These are phyloP conservation scores for Pseudorasbora parva DNA, from an alignment of 2,113 vertebrate genomes.

Conservation along the genomic window DNA sequence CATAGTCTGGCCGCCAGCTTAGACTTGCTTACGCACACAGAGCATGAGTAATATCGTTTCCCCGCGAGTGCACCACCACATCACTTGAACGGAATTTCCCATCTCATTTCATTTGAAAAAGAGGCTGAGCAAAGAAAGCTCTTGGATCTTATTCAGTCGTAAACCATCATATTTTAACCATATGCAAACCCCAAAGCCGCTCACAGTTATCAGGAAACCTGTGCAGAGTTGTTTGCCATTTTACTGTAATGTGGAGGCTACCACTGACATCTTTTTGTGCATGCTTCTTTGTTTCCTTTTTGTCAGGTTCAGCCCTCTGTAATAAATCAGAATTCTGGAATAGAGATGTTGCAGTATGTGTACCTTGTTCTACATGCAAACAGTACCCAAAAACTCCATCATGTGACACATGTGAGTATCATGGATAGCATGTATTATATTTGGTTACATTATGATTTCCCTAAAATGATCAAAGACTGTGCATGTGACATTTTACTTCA, in stretches of 20 bases:
- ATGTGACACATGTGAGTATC: slow-evolving; percentile 81
- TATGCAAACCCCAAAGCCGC: background rate
- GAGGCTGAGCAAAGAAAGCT: slow-evolving; percentile 9
- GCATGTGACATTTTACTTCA: too few species aligned
- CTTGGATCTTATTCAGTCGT: slow-evolving; percentile 20
- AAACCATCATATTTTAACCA: background rate
- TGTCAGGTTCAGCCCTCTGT: slow-evolving; percentile 67
- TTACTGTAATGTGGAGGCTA: background rate
- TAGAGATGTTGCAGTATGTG: slow-evolving; percentile 68
- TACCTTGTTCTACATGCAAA: slow-evolving; percentile 73
- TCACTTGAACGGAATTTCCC: slow-evolving; percentile 60
- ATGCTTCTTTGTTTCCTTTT: background rate
- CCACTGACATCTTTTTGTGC: background rate
- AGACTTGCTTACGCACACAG: slow-evolving; percentile 47
- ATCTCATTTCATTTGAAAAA: slow-evolving; percentile 53
- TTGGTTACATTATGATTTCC: too few species aligned
- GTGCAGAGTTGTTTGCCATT: background rate
- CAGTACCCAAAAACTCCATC: slow-evolving; percentile 79
- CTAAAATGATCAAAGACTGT: too few species aligned
- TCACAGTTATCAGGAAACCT: slow-evolving; percentile 17
- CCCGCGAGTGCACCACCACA: slow-evolving; percentile 51
- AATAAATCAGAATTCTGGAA: slow-evolving; percentile 72
- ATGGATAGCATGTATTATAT: too few species aligned
- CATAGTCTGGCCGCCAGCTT: slow-evolving; percentile 35
- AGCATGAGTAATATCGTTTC: slow-evolving; percentile 57